These are phyloP conservation scores for Triplophysa yarkandensis DNA, from an alignment of 2,797 vertebrate species.

Conservation along the genomic window DNA sequence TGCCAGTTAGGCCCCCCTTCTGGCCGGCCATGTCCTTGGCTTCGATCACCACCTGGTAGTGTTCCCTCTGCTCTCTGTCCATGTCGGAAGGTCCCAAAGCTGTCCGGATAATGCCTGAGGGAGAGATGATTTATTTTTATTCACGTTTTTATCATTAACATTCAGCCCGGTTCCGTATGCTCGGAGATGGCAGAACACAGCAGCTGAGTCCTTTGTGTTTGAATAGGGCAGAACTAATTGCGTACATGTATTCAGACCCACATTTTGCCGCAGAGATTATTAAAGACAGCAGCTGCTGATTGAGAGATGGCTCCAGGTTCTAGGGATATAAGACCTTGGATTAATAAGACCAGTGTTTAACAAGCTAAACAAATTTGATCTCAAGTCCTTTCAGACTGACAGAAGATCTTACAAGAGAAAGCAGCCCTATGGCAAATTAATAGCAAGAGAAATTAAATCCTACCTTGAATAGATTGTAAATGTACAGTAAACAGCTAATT, in stretches of 20 bases:
- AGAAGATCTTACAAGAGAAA: background rate
- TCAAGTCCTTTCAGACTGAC: constrained; percentile 1
- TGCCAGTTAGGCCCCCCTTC: constrained; percentile 89
- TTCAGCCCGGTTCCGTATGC: constrained; percentile 3
- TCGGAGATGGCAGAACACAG: constrained; percentile 5
- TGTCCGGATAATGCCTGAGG: constrained; percentile 88
- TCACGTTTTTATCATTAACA: background rate
- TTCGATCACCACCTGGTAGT: constrained; percentile 93
- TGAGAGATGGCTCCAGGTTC: constrained; percentile 47
- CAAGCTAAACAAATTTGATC: constrained; percentile 26
- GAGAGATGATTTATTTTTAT: constrained; percentile 38
- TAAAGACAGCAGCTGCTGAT: constrained; percentile 46
- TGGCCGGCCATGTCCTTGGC: constrained; percentile 97
- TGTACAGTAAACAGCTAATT: background rate
- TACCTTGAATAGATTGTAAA: background rate
- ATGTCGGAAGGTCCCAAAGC: constrained; percentile 86
- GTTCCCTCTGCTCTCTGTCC: constrained; percentile 91
- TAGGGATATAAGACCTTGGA: constrained; percentile 39
- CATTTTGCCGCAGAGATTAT: constrained; percentile 52
- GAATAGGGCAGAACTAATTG: constrained; percentile 40
- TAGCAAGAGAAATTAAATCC: background rate
- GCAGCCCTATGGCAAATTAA: background rate
- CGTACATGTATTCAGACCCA: constrained; percentile 39
- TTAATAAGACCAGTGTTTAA: constrained; percentile 20
- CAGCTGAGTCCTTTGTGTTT: constrained; percentile 43